Evolutionary conservation across 2,888 invertebrate genomes (phyloP).

Genomic region (Thera obeliscata): DNA sequence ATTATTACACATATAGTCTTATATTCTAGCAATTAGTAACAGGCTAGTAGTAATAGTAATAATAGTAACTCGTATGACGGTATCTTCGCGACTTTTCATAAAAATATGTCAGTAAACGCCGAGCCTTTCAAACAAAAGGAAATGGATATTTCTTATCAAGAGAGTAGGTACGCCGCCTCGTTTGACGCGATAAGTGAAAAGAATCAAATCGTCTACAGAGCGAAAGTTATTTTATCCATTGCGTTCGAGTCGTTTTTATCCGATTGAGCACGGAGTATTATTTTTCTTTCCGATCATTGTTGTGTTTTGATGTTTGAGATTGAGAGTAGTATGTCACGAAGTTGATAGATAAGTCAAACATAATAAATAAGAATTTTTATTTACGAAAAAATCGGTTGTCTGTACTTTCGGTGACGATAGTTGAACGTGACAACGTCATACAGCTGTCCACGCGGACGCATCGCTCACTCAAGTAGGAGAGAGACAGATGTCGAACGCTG

Average conservation of each 20-base stretch:
- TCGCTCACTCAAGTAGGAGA: too few species aligned
- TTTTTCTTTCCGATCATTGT: constrained; percentile 20
- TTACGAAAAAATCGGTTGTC: too few species aligned
- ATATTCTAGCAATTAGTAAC: too few species aligned
- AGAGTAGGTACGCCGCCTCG: constrained; percentile 27
- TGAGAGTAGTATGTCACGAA: neutral
- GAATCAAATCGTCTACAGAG: constrained; percentile 37
- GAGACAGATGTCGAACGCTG: too few species aligned
- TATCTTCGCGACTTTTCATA: too few species aligned
- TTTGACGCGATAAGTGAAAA: constrained; percentile 38
- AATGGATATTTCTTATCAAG: constrained; percentile 35
- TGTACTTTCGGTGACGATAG: too few species aligned
- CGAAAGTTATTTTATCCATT: constrained; percentile 36
- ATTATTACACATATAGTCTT: too few species aligned
- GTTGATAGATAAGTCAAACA: neutral
- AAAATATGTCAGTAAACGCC: constrained; percentile 21
- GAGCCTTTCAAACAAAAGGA: constrained; percentile 20
- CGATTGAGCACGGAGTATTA: constrained; percentile 25
- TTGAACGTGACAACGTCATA: too few species aligned
- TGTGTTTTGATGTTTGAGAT: constrained; percentile 16
- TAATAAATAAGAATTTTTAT: too few species aligned
- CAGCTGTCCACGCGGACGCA: too few species aligned
- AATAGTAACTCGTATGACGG: too few species aligned
- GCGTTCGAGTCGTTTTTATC: constrained; percentile 31
- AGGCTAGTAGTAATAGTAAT: too few species aligned